Conservation (phyloP, 2,113 vertebrate genomes). For the Dryoscopus gambensis region DNA sequence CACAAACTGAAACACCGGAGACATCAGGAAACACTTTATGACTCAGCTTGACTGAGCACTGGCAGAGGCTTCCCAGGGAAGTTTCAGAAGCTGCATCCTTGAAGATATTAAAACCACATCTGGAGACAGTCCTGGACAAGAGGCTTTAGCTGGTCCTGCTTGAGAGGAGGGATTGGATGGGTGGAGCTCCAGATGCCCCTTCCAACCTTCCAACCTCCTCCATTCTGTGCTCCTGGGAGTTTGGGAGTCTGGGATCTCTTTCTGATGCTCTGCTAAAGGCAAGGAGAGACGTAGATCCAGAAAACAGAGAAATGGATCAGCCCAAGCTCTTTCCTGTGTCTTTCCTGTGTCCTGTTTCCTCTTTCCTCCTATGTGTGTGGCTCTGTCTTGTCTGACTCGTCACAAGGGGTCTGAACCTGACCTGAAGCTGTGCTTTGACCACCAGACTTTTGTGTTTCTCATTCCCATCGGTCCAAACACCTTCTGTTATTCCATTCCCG, state of each 20-base stretch:
- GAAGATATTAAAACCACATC: background rate
- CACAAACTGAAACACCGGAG: background rate
- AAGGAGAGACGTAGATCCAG: background rate
- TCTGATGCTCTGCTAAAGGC: background rate
- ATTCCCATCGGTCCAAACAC: rapidly evolving
- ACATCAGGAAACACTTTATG: background rate
- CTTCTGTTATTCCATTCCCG: background rate
- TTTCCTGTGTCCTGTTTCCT: too few relatives aligned
- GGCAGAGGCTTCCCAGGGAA: background rate
- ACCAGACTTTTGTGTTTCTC: background rate
- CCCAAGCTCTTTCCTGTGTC: background rate
- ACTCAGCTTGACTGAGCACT: background rate
- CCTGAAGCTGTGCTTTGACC: background rate
- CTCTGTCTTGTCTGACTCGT: background rate
- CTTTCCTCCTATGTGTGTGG: too few relatives aligned
- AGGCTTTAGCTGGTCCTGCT: background rate
- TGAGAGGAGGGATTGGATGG: background rate
- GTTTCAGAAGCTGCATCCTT: background rate
- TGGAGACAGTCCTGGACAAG: background rate
- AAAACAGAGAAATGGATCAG: background rate
- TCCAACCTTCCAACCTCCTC: background rate
- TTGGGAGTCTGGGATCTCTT: background rate
- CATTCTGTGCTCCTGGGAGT: background rate
- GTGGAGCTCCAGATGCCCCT: background rate
- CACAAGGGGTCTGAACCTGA: rapidly evolving